Evolutionary conservation across 2,888 invertebrate genomes (phyloP).

Genomic region (Philereme vetulata): DNA sequence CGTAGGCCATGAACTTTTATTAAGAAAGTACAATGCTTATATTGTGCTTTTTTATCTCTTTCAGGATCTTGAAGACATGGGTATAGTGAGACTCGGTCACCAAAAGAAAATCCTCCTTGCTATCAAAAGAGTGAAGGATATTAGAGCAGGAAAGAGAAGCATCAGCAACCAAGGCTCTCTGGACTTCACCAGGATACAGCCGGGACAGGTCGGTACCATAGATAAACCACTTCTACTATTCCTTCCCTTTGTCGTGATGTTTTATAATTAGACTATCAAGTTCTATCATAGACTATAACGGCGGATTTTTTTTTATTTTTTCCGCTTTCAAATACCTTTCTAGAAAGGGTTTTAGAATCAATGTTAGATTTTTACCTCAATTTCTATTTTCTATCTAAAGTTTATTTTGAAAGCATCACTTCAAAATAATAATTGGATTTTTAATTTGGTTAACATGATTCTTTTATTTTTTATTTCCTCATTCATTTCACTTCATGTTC

Average conservation of each 20-base stretch:
- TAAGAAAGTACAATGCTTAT: background rate
- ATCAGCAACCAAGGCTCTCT: constrained; percentile 80
- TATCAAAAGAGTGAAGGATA: constrained; percentile 97
- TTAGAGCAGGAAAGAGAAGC: constrained; percentile 92
- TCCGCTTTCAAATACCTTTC: constrained; percentile 56
- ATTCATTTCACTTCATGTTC: constrained; percentile 49
- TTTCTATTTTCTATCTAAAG: constrained; percentile 47
- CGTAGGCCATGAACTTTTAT: too few species aligned
- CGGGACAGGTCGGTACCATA: constrained; percentile 75
- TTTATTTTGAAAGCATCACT: constrained; percentile 70
- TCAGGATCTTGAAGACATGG: constrained; percentile 97
- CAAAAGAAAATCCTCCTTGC: constrained; percentile 99
- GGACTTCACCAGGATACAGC: constrained; percentile 75
- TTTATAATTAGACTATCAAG: constrained; percentile 55
- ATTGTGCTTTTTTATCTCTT: constrained; percentile 24
- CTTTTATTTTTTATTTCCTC: constrained; percentile 43
- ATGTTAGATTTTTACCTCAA: constrained; percentile 44
- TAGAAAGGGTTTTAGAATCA: constrained; percentile 52
- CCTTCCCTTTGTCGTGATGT: constrained; percentile 70
- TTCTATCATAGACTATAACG: constrained; percentile 46
- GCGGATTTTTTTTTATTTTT: constrained; percentile 48
- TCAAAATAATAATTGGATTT: constrained; percentile 50
- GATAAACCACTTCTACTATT: constrained; percentile 25
- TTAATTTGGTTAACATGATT: constrained; percentile 44
- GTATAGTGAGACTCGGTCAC: constrained; percentile 96